phyloP scores from a whole-genome alignment of 1,140 invertebrate species.

The Lutraria rhynchaena region DNA sequence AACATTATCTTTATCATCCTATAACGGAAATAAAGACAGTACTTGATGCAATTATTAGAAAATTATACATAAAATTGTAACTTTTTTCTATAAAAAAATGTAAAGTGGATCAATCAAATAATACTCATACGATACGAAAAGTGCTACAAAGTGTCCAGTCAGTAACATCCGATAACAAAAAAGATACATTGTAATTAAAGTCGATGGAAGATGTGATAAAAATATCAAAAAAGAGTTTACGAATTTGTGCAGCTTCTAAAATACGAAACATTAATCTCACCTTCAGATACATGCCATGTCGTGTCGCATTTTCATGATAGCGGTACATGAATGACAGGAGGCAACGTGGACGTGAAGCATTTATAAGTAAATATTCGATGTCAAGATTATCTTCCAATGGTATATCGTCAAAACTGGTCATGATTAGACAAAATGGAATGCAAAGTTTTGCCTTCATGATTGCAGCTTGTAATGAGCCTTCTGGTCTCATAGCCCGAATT shows the following conservation, averaged over 20 bases:
- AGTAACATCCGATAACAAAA: no score
- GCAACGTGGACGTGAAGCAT: neutral
- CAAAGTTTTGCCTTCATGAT: neutral
- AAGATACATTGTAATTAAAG: no score
- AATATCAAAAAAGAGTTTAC: no score
- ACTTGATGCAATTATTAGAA: no score
- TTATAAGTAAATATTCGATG: neutral
- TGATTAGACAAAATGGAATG: neutral
- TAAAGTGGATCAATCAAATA: no score
- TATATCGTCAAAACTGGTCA: slow-evolving; percentile 6
- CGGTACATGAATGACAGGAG: slow-evolving; percentile 33
- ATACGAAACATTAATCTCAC: neutral
- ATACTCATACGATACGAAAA: no score
- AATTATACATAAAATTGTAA: no score
- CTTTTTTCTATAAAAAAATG: no score
- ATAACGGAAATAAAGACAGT: neutral
- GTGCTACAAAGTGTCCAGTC: no score
- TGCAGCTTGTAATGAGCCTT: slow-evolving; percentile 11
- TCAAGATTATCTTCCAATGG: neutral
- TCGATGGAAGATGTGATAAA: no score
- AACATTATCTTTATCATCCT: neutral
- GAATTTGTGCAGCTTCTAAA: no score
- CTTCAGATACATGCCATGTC: slow-evolving; percentile 48
- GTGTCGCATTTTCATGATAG: slow-evolving; percentile 41
- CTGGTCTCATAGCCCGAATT: neutral